Percentiles rank a stretch among this genome's conserved stretches.
Evolutionary conservation across 2,888 invertebrate genomes (phyloP).

Genomic region (Microctonus hyperodae): DNA sequence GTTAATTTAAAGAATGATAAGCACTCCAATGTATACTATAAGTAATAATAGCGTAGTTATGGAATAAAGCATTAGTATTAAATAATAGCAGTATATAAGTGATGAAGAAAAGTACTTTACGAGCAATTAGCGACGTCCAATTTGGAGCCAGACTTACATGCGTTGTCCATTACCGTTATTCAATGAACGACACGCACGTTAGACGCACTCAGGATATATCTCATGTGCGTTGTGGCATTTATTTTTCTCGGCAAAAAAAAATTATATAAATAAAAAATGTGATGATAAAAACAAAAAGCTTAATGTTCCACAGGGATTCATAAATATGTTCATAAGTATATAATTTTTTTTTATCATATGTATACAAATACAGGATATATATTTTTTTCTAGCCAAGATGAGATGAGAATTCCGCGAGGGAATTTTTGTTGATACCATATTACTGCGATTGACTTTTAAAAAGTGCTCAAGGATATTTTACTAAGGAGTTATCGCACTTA

Average conservation of each 20-base stretch:
- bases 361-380: neutral
- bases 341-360: no score
- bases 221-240: neutral
- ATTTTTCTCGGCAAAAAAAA: slow-evolving; percentile 21
- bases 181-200: slow-evolving; percentile 35
- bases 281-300: neutral
- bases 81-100: neutral
- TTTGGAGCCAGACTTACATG: slow-evolving; percentile 35
- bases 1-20: slow-evolving; percentile 20
- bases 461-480: neutral
- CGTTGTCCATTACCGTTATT: slow-evolving; percentile 41
- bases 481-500: neutral
- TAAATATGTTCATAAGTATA: neutral
- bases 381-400: neutral
- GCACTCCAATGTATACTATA: neutral
- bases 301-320: neutral
- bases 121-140: slow-evolving; percentile 38
- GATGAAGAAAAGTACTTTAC: slow-evolving; percentile 33
- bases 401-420: neutral
- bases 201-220: slow-evolving; percentile 28
- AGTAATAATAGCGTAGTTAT: neutral
- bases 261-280: neutral
- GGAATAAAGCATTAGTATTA: neutral
- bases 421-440: neutral
- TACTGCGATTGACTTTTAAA: neutral